Conservation (phyloP, 2,888 invertebrate genomes). For the Schizotus pectinicornis region DNA sequence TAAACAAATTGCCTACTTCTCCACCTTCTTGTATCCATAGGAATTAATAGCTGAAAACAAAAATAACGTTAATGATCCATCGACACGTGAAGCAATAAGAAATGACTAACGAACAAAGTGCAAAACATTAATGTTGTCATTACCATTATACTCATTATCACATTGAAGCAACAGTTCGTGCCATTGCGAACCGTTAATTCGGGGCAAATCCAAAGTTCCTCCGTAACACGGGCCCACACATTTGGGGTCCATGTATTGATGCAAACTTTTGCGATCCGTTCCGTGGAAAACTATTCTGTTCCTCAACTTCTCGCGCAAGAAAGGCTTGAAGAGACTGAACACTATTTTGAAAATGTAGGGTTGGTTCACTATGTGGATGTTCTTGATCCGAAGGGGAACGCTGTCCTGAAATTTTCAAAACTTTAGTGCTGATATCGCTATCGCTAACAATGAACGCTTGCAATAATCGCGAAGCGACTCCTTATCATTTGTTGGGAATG, state of each 20-base stretch:
- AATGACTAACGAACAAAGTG: no score
- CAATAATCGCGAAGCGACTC: no score
- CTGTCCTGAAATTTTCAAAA: slow-evolving; percentile 69
- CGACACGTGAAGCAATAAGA: no score
- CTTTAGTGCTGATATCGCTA: background rate
- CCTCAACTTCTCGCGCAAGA: slow-evolving; percentile 84
- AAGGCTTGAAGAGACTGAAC: slow-evolving; percentile 87
- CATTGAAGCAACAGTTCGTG: slow-evolving; percentile 72
- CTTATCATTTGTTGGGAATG: no score
- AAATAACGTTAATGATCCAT: no score
- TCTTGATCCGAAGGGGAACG: slow-evolving; percentile 84
- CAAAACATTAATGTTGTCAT: no score
- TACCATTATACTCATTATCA: slow-evolving; percentile 77
- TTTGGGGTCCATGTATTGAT: slow-evolving; percentile 75
- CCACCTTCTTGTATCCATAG: no score
- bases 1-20: no score
- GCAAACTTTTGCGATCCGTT: slow-evolving; percentile 73
- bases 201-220: slow-evolving; percentile 72
- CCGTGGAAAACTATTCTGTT: slow-evolving; percentile 83
- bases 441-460: no score
- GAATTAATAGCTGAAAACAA: no score
- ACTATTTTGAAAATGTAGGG: slow-evolving; percentile 90
- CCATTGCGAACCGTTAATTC: slow-evolving; percentile 76
- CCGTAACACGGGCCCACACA: slow-evolving; percentile 75
- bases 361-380: slow-evolving; percentile 88